These are phyloP conservation scores for Leptobrachium ailaonicum DNA, from an alignment of 2,113 vertebrate genomes.

Conservation along the genomic window DNA sequence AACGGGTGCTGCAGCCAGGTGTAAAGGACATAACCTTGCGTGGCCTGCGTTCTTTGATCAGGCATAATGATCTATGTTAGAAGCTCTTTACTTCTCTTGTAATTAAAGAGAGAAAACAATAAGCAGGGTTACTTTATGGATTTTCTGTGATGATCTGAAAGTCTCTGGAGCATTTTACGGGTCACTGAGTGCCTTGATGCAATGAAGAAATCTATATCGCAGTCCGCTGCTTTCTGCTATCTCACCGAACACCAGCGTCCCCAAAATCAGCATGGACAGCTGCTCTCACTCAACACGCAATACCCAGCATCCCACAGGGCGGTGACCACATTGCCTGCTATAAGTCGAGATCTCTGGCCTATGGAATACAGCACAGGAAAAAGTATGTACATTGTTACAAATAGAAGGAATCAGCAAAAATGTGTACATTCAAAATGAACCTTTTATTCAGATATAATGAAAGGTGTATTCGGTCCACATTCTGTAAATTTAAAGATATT, in stretches of 20 bases:
- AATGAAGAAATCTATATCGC: constrained; percentile 20
- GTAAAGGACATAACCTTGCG: background rate
- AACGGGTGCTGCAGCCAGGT: background rate
- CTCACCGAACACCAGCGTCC: background rate
- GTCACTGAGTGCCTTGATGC: constrained; percentile 15
- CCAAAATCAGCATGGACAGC: constrained; percentile 8
- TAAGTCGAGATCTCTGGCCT: no score
- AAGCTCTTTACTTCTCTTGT: constrained; percentile 19
- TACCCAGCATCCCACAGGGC: no score
- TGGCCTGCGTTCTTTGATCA: background rate
- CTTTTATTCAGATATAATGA: no score
- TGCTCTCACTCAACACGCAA: background rate
- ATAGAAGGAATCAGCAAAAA: no score
- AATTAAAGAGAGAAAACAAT: constrained; percentile 26
- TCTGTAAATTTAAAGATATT: no score
- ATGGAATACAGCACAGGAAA: no score
- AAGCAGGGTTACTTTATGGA: constrained; percentile 19
- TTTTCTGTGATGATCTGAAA: constrained; percentile 25
- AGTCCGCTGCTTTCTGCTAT: background rate
- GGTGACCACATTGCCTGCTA: no score
- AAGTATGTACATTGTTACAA: no score
- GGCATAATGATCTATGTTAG: constrained; percentile 27
- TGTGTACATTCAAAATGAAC: no score
- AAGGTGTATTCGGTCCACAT: no score
- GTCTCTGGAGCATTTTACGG: constrained; percentile 25